Evolutionary conservation across 2,113 vertebrate genomes (phyloP), one percentile per base, ranked within the genome.

Genomic region (Scomber scombrus): DNA sequence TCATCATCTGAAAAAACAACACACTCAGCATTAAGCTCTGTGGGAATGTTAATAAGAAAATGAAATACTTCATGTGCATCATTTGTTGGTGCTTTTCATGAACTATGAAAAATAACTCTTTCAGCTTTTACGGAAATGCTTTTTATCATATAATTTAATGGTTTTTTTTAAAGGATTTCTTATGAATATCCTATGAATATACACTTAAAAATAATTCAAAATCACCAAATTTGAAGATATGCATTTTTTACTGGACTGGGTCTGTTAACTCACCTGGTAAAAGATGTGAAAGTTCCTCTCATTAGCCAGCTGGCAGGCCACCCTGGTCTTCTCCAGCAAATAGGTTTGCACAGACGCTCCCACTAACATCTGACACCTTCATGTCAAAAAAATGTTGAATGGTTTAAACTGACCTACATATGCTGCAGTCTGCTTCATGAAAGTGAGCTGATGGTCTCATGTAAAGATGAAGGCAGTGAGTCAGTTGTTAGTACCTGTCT

Each of bases 281-380:
- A 99, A 99, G 81, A 99, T 97, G 88, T 99, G 98, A 73, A 99
- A 99, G 92, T 99, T 99, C 87, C 98, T 97, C 85, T 99, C 98
- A 8, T 19, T 92, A 18, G 94, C 89, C 0, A 96, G 96, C 86
- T 99, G 97, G 82, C 93, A 95, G 67, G 96, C 90, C 79, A 99
- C 96, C 78, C 98, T 95, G 14, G 97, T 99, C 90, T 99, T 99
- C 93, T 99, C 98, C 75, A 99, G 92, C 49, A 99, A 94, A 88
- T 98, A 99, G 0, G 98, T 99, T 83, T 97, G 97, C 77, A 99
- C 95, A 14, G 97, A 96, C 1, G 98, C 98, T 40, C 98, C 97
- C 0, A 95, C 96, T 75, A 99, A 91, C 63, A 97, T 94, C 70
- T 98, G 97, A 87, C 94, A 91, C 79, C 98, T 99, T 80, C 34